phyloP scores from a whole-genome alignment of 2,888 invertebrate genomes.

The Deilephila elpenor region DNA sequence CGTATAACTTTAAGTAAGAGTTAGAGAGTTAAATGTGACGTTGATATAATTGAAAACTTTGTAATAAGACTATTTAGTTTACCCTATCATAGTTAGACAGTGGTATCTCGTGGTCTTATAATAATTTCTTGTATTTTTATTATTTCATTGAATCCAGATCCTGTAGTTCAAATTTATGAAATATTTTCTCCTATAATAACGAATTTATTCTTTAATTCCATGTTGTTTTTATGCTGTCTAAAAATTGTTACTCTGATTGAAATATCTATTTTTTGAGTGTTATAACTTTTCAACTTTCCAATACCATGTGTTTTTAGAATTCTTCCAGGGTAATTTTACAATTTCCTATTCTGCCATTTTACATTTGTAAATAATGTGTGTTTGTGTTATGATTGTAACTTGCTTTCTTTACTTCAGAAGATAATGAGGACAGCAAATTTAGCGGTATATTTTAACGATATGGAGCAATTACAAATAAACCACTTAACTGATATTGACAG shows the following conservation, averaged over 20 bases:
- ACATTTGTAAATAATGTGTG: background rate
- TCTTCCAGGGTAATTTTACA: constrained; percentile 76
- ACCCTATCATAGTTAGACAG: background rate
- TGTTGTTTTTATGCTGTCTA: too few species aligned
- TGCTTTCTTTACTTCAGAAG: too few species aligned
- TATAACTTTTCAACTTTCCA: constrained; percentile 25
- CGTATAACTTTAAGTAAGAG: constrained; percentile 14
- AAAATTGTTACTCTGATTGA: too few species aligned
- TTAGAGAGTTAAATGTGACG: background rate
- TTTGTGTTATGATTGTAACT: background rate
- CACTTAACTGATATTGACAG: too few species aligned
- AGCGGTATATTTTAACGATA: too few species aligned
- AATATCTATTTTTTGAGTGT: constrained; percentile 8
- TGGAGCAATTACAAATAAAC: too few species aligned
- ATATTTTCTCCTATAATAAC: too few species aligned
- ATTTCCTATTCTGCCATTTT: constrained; percentile 59
- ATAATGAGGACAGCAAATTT: background rate
- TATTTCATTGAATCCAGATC: too few species aligned
- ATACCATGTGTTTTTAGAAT: constrained; percentile 15
- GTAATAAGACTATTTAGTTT: background rate
- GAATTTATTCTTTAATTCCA: too few species aligned
- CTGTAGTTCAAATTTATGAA: too few species aligned
- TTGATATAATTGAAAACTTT: background rate
- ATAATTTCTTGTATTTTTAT: too few species aligned
- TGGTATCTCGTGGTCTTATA: background rate